These are phyloP conservation scores for Archocentrus centrarchus DNA, from an alignment of 2,113 vertebrate species.

Conservation along the genomic window DNA sequence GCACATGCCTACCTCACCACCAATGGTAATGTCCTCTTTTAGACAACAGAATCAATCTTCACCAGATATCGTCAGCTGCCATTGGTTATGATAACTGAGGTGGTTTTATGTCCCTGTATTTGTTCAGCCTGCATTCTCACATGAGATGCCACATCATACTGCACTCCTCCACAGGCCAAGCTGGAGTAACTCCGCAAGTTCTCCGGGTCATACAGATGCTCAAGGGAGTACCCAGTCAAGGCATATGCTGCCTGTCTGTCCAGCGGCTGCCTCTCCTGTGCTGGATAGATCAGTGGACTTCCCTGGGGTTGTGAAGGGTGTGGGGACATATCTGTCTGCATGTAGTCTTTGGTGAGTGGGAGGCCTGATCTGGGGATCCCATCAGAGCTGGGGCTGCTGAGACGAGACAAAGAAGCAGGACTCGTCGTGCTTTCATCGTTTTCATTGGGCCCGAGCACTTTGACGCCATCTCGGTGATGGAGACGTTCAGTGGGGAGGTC, in stretches of 20 bases:
- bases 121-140: conserved; percentile 97
- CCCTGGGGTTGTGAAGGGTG: conserved; percentile 84
- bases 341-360: conserved; percentile 93
- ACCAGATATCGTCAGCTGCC: conserved; percentile 89
- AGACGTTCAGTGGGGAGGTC: conserved; percentile 81
- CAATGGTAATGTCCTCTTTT: conserved; percentile 36
- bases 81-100: conserved; percentile 99
- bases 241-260: conserved; percentile 96
- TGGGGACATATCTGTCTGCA: conserved; percentile 92
- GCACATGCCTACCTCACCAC: conserved; percentile 18
- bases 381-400: conserved; percentile 89
- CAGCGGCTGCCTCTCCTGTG: conserved; percentile 80
- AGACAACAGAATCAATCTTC: conserved; percentile 38
- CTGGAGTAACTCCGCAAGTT: conserved; percentile 94
- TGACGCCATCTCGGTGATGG: conserved; percentile 63
- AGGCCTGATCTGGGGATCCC: conserved; percentile 83
- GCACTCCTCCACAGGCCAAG: conserved; percentile 83
- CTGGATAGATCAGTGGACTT: conserved; percentile 86
- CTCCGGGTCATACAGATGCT: conserved; percentile 95
- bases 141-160: conserved; percentile 94
- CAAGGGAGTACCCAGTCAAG: conserved; percentile 95
- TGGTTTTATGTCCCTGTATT: conserved; percentile 96
- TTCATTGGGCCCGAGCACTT: conserved; percentile 83
- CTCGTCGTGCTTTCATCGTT: conserved; percentile 85
- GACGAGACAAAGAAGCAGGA: conserved; percentile 90